phyloP scores from a whole-genome alignment of 2,888 invertebrate genomes.

The Ptychoptera albimana region DNA sequence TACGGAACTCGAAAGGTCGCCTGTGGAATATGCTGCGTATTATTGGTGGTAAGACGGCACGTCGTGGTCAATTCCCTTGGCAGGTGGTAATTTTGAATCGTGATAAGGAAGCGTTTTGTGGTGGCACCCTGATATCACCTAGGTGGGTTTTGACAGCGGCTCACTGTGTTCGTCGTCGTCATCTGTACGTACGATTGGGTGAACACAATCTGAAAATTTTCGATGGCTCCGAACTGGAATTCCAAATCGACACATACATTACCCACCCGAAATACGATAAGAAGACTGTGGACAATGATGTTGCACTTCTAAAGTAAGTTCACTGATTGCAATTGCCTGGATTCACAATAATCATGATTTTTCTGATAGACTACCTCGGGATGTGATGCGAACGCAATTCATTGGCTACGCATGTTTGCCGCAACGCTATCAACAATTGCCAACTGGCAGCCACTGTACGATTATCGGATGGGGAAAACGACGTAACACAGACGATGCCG shows the following conservation, averaged over 20 bases:
- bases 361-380: conserved; percentile 22
- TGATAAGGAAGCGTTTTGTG: conserved; percentile 77
- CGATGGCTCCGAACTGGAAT: conserved; percentile 63
- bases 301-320: conserved; percentile 59
- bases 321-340: not conserved
- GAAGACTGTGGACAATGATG: conserved; percentile 82
- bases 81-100: conserved; percentile 81
- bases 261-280: conserved; percentile 77
- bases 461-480: conserved; percentile 91
- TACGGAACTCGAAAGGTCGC: conserved; percentile 15
- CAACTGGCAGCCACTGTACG: conserved; percentile 52
- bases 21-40: conserved; percentile 52
- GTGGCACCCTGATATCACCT: conserved; percentile 66
- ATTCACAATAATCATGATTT: not conserved
- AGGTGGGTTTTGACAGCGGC: conserved; percentile 79
- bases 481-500: conserved; percentile 55
- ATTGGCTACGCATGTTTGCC: conserved; percentile 71
- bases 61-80: conserved; percentile 85
- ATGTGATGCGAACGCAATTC: conserved; percentile 22
- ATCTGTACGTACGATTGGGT: conserved; percentile 65
- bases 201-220: conserved; percentile 60
- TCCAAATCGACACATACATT: conserved; percentile 55
- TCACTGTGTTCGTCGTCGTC: conserved; percentile 62
- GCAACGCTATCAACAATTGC: conserved; percentile 44
- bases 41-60: conserved; percentile 69